Conservation (phyloP, 2,888 invertebrate species). For the Oxytorus armatus region DNA sequence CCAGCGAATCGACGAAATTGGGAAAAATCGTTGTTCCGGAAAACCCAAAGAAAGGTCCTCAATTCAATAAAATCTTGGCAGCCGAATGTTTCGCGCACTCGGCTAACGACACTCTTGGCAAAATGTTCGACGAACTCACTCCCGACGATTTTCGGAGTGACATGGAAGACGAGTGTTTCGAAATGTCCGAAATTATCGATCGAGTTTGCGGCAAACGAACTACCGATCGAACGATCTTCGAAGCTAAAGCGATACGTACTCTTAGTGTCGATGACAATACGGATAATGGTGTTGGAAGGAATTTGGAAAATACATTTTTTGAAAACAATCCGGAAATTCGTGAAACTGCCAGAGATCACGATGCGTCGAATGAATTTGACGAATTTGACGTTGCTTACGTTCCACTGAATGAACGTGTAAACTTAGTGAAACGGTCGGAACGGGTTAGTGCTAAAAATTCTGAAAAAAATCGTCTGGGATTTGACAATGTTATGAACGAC, state of each 20-base stretch:
- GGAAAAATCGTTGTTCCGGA: conserved; percentile 41
- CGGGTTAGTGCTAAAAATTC: conserved; percentile 5
- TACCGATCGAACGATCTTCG: conserved; percentile 48
- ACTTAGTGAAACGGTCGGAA: conserved; percentile 8
- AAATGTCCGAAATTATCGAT: conserved; percentile 86
- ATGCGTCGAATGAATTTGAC: conserved; percentile 75
- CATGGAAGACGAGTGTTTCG: conserved; percentile 83
- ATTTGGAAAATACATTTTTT: not conserved
- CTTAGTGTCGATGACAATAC: not conserved
- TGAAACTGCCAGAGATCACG: not conserved
- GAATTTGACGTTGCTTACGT: conserved; percentile 77
- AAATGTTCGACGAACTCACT: conserved; percentile 79
- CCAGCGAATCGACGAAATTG: conserved; percentile 7
- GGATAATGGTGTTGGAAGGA: conserved; percentile 9
- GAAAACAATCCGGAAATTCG: not conserved
- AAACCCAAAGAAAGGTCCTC: conserved; percentile 78
- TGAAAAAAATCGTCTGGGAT: conserved; percentile 70
- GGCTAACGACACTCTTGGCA: conserved; percentile 82
- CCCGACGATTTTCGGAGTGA: conserved; percentile 82
- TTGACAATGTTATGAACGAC: conserved; percentile 71
- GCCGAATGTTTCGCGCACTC: conserved; percentile 74
- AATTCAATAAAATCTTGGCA: conserved; percentile 81
- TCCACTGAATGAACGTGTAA: conserved; percentile 76
- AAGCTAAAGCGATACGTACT: not conserved
- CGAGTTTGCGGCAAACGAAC: conserved; percentile 81